phyloP scores from a whole-genome alignment of 2,797 vertebrate genomes.

The Chelonia mydas region DNA sequence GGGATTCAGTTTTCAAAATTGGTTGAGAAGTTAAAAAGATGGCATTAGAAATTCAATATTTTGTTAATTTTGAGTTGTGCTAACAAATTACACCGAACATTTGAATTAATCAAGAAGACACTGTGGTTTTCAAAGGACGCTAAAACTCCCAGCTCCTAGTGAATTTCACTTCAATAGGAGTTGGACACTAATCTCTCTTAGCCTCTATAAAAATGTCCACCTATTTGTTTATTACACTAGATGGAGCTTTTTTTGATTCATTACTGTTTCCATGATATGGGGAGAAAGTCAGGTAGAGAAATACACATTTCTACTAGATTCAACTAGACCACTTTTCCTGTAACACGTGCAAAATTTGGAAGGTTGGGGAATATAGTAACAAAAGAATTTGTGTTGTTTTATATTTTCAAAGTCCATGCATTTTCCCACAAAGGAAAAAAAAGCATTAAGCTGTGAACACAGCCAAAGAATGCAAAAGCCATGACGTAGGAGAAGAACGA shows the following conservation, averaged over 20 bases:
- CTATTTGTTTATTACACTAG: neutral
- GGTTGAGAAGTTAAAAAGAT: neutral
- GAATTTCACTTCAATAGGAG: neutral
- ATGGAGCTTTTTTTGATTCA: neutral
- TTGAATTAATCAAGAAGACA: no score
- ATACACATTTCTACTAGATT: rapidly evolving
- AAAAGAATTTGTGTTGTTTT: neutral
- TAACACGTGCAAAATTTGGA: neutral
- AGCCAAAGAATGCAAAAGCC: constrained; percentile 33
- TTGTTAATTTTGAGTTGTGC: no score
- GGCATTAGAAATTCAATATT: neutral
- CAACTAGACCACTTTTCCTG: neutral
- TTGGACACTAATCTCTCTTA: neutral
- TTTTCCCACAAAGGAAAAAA: constrained; percentile 5
- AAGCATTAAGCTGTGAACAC: neutral
- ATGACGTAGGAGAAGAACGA: neutral
- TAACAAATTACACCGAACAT: no score
- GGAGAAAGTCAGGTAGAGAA: neutral
- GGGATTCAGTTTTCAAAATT: neutral
- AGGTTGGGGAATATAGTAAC: neutral
- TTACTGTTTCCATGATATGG: neutral
- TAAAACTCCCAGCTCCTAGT: neutral
- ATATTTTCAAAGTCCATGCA: neutral
- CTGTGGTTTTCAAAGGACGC: no score
- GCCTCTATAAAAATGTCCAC: neutral